Evolutionary conservation across 2,797 vertebrate species (phyloP).

Genomic region (Paguma larvata): DNA sequence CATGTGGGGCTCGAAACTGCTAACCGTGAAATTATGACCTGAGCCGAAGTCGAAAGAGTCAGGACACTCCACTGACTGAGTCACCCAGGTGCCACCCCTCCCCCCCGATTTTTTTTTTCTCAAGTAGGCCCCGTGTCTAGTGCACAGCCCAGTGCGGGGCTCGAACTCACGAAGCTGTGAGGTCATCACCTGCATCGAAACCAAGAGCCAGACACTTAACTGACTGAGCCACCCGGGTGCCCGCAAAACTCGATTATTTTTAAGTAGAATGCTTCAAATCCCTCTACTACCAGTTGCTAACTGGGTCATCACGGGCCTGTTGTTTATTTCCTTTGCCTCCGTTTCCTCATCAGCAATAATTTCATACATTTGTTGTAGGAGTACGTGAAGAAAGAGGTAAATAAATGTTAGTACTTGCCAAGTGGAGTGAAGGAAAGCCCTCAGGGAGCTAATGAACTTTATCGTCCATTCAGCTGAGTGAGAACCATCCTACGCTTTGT

Average conservation of each 20-base stretch:
- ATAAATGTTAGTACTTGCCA: background rate
- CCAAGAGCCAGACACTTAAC: too few species aligned
- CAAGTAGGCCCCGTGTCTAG: background rate
- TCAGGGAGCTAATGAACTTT: background rate
- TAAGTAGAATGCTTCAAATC: background rate
- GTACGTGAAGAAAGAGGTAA: background rate
- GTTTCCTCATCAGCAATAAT: conserved; percentile 38
- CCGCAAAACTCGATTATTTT: conserved; percentile 56
- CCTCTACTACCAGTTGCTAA: background rate
- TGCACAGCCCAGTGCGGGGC: too few species aligned
- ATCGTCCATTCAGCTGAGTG: background rate
- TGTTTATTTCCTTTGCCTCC: background rate
- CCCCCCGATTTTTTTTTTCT: too few species aligned
- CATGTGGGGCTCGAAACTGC: too few species aligned
- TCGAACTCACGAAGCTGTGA: too few species aligned
- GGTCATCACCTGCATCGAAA: too few species aligned
- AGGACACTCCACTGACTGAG: too few species aligned
- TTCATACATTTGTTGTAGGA: background rate
- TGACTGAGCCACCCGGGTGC: too few species aligned
- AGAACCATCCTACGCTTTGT: background rate
- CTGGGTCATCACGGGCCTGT: background rate
- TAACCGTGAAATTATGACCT: too few species aligned
- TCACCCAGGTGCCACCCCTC: too few species aligned
- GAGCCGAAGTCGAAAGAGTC: too few species aligned
- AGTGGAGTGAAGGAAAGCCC: background rate